Evolutionary conservation across 2,797 vertebrate species (phyloP), one percentile per base, ranked within the genome.

Genomic region (Danio jaintianensis): DNA sequence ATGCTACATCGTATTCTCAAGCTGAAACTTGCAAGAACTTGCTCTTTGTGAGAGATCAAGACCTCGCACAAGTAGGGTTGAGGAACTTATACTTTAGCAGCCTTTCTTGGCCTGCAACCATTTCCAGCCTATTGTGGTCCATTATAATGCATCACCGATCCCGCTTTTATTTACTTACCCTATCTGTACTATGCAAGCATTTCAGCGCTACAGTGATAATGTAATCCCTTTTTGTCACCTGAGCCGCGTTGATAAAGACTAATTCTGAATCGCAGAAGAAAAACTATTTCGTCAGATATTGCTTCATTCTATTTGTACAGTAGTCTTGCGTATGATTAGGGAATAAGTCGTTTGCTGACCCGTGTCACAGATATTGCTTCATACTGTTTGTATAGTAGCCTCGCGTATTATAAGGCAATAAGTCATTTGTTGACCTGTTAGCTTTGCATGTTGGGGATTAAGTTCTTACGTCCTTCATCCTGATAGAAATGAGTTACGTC

Each of bases 361-460:
- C 29, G 18, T 64, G 38, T 43, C 48, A 64, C 38, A 76, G 18
- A 64, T 66, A 66, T 45, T 45, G 15, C 40, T 36, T 69, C 42
- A 22, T 29, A 43, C 16, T 53, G 36, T 79, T 79, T 79, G 45
- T 16, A 53, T 18, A 62, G 48, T 59, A 50, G 16, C 55, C n/a
- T 42, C 20, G 42, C 4, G 5, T 66, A 45, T 43, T 42, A 75
- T 75, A 62, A 38, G 42, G 38, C 6, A 73, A 73, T 10, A 22
- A 58, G 18, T 71, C 5, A 15, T 53, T 64, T 22, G 13, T 63
- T 75, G 48, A 50, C 48, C 61, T 29, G 48, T 45, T 43, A 53
- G 61, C 48, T 20, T 16, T 61, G 62, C 6, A 29, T 38, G 13
- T 67, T 36, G n/a, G 1, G 43, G 22, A 48, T 48, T 40, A 40